A percentile compares a stretch with the other conserved stretches of the same genome.
phyloP scores from a whole-genome alignment of 2,888 invertebrate species.

The Pristionchus fissidentatus region DNA sequence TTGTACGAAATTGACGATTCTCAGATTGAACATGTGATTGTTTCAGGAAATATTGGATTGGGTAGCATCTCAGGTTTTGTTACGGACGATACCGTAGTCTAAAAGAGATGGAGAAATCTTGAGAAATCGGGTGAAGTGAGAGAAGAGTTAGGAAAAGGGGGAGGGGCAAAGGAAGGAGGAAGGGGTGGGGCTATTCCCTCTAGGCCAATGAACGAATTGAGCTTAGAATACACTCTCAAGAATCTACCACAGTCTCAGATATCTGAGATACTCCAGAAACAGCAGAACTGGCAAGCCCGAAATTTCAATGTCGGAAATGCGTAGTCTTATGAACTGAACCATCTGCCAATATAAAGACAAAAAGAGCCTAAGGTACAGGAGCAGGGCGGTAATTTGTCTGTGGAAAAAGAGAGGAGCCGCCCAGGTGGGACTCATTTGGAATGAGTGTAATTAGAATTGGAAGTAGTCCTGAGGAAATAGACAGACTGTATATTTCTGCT shows the following conservation, averaged over 20 bases:
- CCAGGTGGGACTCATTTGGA: constrained; percentile 32
- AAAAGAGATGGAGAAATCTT: neutral
- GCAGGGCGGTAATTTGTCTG: constrained; percentile 14
- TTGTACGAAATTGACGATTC: neutral
- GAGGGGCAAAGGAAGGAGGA: neutral
- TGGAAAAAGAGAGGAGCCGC: constrained; percentile 10
- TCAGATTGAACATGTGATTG: neutral
- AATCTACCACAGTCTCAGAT: constrained; percentile 27
- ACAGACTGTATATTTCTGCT: neutral
- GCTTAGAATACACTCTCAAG: constrained; percentile 17
- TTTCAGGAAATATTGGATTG: too few species aligned
- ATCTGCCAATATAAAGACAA: constrained; percentile 37
- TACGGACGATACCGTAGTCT: neutral
- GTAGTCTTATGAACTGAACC: neutral
- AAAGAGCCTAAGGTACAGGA: neutral
- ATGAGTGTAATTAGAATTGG: constrained; percentile 11
- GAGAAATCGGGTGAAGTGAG: neutral
- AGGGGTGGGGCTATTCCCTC: constrained; percentile 37
- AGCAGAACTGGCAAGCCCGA: neutral
- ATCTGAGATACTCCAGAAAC: neutral
- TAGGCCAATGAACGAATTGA: constrained; percentile 32
- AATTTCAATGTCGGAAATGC: neutral
- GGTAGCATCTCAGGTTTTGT: too few species aligned
- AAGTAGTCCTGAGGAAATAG: neutral
- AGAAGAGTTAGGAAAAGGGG: neutral